Conservation (phyloP, 2,797 vertebrate species). For the Thalassophryne amazonica region DNA sequence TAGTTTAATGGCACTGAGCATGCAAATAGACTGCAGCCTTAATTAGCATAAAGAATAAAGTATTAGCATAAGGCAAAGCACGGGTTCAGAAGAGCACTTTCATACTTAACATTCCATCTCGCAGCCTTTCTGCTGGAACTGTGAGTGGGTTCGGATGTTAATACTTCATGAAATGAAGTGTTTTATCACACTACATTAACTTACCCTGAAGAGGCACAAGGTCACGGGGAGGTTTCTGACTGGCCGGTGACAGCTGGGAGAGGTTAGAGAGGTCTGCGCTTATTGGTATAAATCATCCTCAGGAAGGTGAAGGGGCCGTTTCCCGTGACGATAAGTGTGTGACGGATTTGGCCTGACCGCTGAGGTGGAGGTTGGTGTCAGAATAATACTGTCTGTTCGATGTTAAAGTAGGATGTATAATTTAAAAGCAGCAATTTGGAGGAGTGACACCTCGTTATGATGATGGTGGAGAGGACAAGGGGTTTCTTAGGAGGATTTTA, state of each 20-base stretch:
- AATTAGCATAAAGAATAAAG: constrained; percentile 52
- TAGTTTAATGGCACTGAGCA: constrained; percentile 33
- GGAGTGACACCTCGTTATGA: constrained; percentile 60
- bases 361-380: constrained; percentile 46
- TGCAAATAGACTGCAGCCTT: constrained; percentile 15
- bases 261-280: constrained; percentile 12
- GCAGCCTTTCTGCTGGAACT: constrained; percentile 5
- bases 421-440: constrained; percentile 61
- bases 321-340: constrained; percentile 39
- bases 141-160: constrained; percentile 45
- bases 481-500: no score
- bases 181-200: constrained; percentile 45
- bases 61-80: constrained; percentile 43
- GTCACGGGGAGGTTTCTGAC: constrained; percentile 29
- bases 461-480: not conserved
- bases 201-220: constrained; percentile 38
- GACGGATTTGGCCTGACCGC: constrained; percentile 43
- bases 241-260: constrained; percentile 26
- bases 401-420: constrained; percentile 66
- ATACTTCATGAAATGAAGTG: constrained; percentile 47
- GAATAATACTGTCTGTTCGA: constrained; percentile 66
- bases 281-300: constrained; percentile 35
- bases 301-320: not conserved
- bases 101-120: constrained; percentile 18
- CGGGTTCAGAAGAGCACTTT: constrained; percentile 24